Base-by-base conservation (phyloP, 30 jellyfish, hydroid and myxozoan species). In the Phacellophora camtschatica region DNA sequence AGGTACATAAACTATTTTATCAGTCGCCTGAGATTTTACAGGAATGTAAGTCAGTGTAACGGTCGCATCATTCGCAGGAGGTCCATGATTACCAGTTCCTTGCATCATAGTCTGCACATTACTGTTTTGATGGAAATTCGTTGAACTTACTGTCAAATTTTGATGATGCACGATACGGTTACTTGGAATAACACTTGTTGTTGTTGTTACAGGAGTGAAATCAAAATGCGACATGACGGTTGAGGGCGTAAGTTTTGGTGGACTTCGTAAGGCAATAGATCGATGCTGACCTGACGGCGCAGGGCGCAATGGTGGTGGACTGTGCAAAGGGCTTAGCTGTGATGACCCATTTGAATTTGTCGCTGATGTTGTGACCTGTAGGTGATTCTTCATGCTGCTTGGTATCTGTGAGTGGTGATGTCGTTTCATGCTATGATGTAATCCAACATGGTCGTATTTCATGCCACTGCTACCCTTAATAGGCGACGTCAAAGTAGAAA, bases 221-320 rank as follows among this genome's bases (percentile, higher is more conserved):
- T 91, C 98, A 72, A 91, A 91, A 29, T 86, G 96, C 4, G 96
- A 50, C 3, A 80, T 62, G 13, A 70, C 95, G 32, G 97, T 88
- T 2, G 96, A 91, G 12, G 98, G 96, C 24, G 90, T 76, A 29
- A 91, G 72, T 19, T 88, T 66, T 8, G 98, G 98, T 5, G 98
- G 98, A 75, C 98, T 91, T 30, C 88, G 88, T 36, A 84, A 72
- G 33, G 98, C 96, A 22, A 91, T 77, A 10, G 96, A 67, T 61
- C 98, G 65, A 9, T 87, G 88, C 33, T 84, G 96, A 11, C 77
- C 77, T 15, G 98, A 41, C 2, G 98, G 96, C 23, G 96, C 92
- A 1, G 96, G 98, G 55, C 96, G 98, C 33, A 91, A 76, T 53
- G 98, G 95, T 24, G 98, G 98, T 16, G 98, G 98, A 79, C 98